A percentile compares a stretch with the other conserved stretches of the same genome.
phyloP scores from a whole-genome alignment of 2,797 vertebrate genomes.

The Lepilemur ruficaudatus region DNA sequence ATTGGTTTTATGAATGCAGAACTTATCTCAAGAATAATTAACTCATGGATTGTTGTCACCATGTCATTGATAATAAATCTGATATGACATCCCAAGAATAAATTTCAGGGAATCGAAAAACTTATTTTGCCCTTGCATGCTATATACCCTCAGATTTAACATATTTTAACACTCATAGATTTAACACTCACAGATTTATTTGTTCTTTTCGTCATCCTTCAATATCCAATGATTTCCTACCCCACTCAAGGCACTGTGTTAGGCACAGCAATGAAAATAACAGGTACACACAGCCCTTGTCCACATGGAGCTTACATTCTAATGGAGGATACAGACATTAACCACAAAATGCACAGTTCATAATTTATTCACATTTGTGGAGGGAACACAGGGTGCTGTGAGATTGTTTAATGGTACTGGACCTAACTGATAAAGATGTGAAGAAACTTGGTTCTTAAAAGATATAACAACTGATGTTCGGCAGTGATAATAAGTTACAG shows the following conservation, averaged over 20 bases:
- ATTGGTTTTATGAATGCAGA: slow-evolving; percentile 34
- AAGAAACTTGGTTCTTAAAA: background rate
- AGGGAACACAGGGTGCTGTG: background rate
- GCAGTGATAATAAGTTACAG: background rate
- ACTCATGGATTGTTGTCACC: background rate
- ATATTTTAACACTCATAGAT: background rate
- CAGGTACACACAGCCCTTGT: background rate
- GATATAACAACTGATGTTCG: background rate
- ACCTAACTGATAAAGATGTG: background rate
- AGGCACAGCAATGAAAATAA: background rate
- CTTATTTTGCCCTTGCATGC: background rate
- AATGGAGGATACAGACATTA: background rate
- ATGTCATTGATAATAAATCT: background rate
- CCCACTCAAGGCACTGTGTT: background rate
- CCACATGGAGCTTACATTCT: background rate
- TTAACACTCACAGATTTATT: background rate
- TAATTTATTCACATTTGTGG: background rate
- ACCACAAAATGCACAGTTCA: background rate
- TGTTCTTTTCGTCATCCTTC: background rate
- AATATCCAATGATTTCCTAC: background rate
- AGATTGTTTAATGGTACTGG: background rate
- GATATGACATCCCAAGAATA: background rate
- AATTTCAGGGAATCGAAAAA: background rate
- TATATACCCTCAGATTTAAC: background rate
- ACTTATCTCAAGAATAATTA: slow-evolving; percentile 41